Evolutionary conservation across 2,797 vertebrate species (phyloP).

Genomic region (Tenualosa thibaudeaui): DNA sequence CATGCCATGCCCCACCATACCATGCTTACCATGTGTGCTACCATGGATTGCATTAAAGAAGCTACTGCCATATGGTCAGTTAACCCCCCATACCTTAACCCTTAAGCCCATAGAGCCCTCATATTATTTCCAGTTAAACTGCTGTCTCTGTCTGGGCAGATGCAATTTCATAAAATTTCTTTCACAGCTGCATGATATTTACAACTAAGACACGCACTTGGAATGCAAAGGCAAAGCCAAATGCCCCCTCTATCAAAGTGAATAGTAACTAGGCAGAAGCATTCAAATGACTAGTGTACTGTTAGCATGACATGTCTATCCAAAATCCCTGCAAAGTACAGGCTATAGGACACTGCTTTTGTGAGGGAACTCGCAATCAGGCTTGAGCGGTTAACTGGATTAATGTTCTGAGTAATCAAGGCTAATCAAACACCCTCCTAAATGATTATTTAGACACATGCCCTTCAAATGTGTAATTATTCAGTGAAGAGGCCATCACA

Average conservation of each 20-base stretch:
- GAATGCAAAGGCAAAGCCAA: too few species aligned
- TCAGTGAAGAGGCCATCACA: background rate
- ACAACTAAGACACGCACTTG: too few species aligned
- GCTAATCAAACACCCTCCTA: background rate
- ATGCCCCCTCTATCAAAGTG: too few species aligned
- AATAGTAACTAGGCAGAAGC: too few species aligned
- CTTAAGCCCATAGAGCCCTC: too few species aligned
- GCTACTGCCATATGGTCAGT: background rate
- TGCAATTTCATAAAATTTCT: too few species aligned
- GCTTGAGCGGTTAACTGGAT: background rate
- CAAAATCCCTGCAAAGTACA: background rate
- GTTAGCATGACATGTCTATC: background rate
- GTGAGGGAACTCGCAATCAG: background rate
- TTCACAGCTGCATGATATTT: too few species aligned
- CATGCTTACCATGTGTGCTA: too few species aligned
- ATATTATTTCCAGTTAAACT: too few species aligned
- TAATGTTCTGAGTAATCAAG: constrained; percentile 11
- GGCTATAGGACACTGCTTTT: background rate
- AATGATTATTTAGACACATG: constrained; percentile 16
- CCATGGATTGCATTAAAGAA: background rate
- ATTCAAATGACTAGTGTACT: background rate
- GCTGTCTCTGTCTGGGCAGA: too few species aligned
- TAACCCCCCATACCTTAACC: too few species aligned
- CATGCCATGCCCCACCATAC: too few species aligned
- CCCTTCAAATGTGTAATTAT: background rate